phyloP scores from a whole-genome alignment of 1,140 invertebrate genomes.

The Triops longicaudatus region DNA sequence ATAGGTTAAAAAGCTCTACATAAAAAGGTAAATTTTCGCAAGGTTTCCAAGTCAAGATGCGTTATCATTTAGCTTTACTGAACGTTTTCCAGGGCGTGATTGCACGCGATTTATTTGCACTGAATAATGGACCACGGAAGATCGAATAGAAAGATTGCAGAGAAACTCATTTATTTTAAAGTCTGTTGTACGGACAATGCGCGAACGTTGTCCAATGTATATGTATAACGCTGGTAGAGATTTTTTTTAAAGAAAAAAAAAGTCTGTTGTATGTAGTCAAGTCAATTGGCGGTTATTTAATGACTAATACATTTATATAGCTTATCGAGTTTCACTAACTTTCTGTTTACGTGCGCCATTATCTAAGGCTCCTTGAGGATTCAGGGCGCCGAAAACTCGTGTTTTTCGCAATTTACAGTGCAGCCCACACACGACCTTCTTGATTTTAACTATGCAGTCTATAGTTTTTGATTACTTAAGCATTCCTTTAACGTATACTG shows the following conservation, averaged over 20 bases:
- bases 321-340: neutral
- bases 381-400: neutral
- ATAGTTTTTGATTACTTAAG: neutral
- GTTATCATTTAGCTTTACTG: neutral
- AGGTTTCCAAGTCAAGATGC: neutral
- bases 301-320: neutral
- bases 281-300: neutral
- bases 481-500: neutral
- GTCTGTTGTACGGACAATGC: neutral
- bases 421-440: slow-evolving; percentile 10
- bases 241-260: too few relatives aligned
- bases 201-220: neutral
- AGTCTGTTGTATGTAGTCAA: too few relatives aligned
- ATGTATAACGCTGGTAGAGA: neutral
- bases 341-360: too few relatives aligned
- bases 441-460: neutral
- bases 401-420: neutral
- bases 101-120: neutral
- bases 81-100: neutral
- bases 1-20: too few relatives aligned
- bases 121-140: neutral
- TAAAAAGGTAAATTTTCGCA: too few relatives aligned
- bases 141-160: neutral
- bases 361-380: neutral
- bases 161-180: neutral